Base-by-base conservation (phyloP, 92 coral and sea anemone species). In the Zoanthus sociatus region DNA sequence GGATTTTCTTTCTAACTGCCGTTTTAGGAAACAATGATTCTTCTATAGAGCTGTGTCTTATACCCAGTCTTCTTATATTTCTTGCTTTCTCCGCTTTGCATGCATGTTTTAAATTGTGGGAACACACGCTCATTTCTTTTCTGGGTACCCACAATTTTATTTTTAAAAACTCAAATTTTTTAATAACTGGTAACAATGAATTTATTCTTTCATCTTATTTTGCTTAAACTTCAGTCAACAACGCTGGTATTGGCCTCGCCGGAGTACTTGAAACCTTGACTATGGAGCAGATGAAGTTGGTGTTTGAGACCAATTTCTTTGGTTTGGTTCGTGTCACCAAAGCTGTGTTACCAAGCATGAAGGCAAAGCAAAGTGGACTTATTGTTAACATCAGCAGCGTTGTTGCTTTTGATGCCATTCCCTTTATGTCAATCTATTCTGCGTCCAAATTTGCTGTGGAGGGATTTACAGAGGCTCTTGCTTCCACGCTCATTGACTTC, bases 401-500 rank as follows among this genome's bases (percentile, higher is more conserved):
- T n/a, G 92, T 76, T 9, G 98, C 96, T 1, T 72, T 94, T 53
- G 46, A 46, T 45, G 98, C 96, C 32, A 71, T 84, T 12, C 98
- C 98, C 14, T 93, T 90, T 26, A 82, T 83, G 16, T 93, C 91
- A 32, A 66, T 90, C 15, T 96, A 94, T 86, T 84, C 94, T 66
- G 93, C 98, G 1, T 79, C 98, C 6, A 96, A 96, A 93, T 96
- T 94, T 79, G 98, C 98, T 7, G 86, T 96, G 13, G 95, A 92
- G 63, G 98, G 98, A 6, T 92, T 90, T 16, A 86, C 90, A 17
- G 98, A 96, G 77, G 91, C 96, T 1, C 58, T 93, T 48, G 98
- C 98, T 17, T 88, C 96, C 13, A 71, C 88, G 71, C 93, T 94
- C 11, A 78, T 66, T 48, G 84, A 88, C n/a, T 94, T 94, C 83